phyloP scores from a whole-genome alignment of 2,888 invertebrate genomes.

The Rotaria sp. region DNA sequence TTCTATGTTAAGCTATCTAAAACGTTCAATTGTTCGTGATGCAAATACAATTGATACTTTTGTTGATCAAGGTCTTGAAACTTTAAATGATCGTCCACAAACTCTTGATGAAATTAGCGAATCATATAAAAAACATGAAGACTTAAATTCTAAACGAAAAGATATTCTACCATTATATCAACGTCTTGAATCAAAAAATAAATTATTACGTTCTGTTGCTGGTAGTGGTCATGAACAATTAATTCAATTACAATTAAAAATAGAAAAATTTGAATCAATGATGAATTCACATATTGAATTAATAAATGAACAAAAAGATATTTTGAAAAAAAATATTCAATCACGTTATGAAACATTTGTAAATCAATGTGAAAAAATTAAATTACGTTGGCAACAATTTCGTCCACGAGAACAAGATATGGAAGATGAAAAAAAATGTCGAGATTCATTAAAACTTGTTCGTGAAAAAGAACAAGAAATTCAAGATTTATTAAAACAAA shows the following conservation, averaged over 20 bases:
- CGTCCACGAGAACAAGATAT: constrained; percentile 62
- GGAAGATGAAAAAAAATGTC: constrained; percentile 57
- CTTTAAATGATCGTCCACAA: constrained; percentile 65
- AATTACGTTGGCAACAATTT: constrained; percentile 71
- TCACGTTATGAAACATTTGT: constrained; percentile 55
- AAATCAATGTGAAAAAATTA: constrained; percentile 70
- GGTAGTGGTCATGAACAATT: constrained; percentile 71
- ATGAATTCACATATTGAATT: constrained; percentile 75
- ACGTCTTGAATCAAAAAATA: constrained; percentile 69
- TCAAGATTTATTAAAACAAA: constrained; percentile 38
- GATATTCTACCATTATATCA: constrained; percentile 68
- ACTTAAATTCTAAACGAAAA: constrained; percentile 64
- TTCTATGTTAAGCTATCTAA: constrained; percentile 68
- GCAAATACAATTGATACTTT: constrained; percentile 63
- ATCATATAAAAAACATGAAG: constrained; percentile 67
- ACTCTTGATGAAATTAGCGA: constrained; percentile 75
- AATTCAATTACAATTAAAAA: constrained; percentile 66
- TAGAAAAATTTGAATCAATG: constrained; percentile 74
- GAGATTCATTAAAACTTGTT: constrained; percentile 33
- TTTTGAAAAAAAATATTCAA: constrained; percentile 68
- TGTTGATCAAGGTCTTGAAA: constrained; percentile 62
- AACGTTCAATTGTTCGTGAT: constrained; percentile 68
- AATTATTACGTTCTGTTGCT: constrained; percentile 61
- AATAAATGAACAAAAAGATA: constrained; percentile 77
- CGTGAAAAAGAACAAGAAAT: constrained; percentile 35